Conservation (phyloP, 2,888 invertebrate species). For the Xiphydria camelus region DNA sequence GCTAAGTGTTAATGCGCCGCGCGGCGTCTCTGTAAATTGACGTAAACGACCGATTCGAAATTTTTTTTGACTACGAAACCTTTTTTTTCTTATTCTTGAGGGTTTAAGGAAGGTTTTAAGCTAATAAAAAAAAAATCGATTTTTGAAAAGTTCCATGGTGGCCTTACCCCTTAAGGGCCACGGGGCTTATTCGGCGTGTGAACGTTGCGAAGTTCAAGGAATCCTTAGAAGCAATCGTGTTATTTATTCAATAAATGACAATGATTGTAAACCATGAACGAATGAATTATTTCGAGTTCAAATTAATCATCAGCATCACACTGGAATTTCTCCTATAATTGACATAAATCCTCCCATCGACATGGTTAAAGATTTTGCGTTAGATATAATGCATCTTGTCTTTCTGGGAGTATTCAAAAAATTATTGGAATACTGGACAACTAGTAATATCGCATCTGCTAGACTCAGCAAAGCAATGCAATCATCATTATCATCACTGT, state of each 20-base stretch:
- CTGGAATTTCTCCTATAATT: conserved; percentile 11
- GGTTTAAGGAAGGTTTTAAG: too few species aligned
- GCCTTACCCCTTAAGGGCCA: too few species aligned
- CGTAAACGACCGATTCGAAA: too few species aligned
- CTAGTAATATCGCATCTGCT: too few species aligned
- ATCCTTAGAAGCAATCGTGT: not conserved
- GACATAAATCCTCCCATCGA: conserved; percentile 13
- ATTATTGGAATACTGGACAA: conserved; percentile 14
- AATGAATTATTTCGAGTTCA: conserved; percentile 14
- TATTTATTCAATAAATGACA: conserved; percentile 2
- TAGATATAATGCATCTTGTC: conserved; percentile 24
- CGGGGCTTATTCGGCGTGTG: conserved; percentile 9
- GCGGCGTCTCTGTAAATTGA: too few species aligned
- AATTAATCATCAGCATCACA: conserved; percentile 17
- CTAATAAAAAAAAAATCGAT: too few species aligned
- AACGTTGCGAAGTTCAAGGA: conserved; percentile 11
- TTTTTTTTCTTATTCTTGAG: too few species aligned
- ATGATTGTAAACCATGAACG: conserved; percentile 3
- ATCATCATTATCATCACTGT: conserved; percentile 10
- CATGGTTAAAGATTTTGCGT: conserved; percentile 18
- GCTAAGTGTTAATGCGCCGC: too few species aligned
- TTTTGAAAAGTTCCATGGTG: too few species aligned
- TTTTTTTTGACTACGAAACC: too few species aligned
- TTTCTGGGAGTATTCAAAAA: conserved; percentile 21
- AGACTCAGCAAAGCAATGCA: too few species aligned